A percentile compares a stretch with the other conserved stretches of the same genome.
These are phyloP conservation scores for Leptothorax acervorum DNA, from an alignment of 2,888 invertebrate species.

Conservation along the genomic window DNA sequence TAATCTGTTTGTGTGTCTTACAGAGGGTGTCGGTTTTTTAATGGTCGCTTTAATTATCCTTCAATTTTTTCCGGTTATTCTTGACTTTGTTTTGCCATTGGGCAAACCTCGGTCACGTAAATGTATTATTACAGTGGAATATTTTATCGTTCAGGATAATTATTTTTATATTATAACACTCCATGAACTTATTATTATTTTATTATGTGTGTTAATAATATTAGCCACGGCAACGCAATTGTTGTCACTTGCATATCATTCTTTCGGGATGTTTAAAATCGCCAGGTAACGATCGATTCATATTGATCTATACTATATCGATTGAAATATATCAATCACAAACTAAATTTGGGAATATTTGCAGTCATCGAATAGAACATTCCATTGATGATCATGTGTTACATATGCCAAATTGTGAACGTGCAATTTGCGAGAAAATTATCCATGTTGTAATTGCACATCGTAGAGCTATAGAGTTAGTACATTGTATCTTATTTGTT, in stretches of 20 bases:
- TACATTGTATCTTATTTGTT: background rate
- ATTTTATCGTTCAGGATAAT: slow-evolving; percentile 34
- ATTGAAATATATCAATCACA: background rate
- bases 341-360: slow-evolving; percentile 16
- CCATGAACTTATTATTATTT: background rate
- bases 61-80: slow-evolving; percentile 20
- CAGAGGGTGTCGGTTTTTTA: background rate
- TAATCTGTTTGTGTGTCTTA: background rate
- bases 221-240: slow-evolving; percentile 3
- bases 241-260: background rate
- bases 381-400: background rate
- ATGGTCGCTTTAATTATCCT: background rate
- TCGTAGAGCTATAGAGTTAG: slow-evolving; percentile 24
- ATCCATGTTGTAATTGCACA: slow-evolving; percentile 18
- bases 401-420: background rate
- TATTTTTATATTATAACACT: background rate
- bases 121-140: slow-evolving; percentile 16
- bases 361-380: slow-evolving; percentile 7
- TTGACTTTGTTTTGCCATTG: slow-evolving; percentile 34
- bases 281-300: slow-evolving; percentile 5
- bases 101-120: slow-evolving; percentile 30
- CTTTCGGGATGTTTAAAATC: slow-evolving; percentile 33
- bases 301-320: background rate
- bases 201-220: background rate
- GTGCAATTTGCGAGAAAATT: background rate